Percentiles rank a stretch among this genome's conserved stretches.
phyloP scores from a whole-genome alignment of 1,140 invertebrate genomes.

The Laupala kohalensis region DNA sequence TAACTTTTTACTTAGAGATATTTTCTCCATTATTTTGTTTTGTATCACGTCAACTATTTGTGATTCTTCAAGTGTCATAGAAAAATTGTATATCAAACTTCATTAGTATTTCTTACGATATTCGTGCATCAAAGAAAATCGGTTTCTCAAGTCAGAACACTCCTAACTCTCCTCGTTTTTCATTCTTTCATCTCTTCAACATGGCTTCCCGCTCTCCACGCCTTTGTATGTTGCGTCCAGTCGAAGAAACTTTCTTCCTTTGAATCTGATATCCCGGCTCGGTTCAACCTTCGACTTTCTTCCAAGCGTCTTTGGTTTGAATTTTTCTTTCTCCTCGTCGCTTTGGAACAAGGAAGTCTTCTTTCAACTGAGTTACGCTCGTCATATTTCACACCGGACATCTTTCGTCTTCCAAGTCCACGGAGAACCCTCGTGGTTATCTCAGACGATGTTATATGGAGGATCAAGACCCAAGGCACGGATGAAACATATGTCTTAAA shows the following conservation, averaged over 20 bases:
- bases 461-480: no score
- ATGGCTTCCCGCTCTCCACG: neutral
- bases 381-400: neutral
- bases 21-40: no score
- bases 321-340: neutral
- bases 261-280: neutral
- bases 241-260: neutral
- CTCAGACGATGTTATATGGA: no score
- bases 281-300: neutral
- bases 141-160: no score
- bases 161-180: neutral
- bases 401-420: neutral
- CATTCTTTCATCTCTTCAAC: neutral
- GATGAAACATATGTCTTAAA: no score
- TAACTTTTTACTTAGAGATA: no score
- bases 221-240: neutral
- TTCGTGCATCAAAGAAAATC: no score
- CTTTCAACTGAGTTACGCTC: neutral
- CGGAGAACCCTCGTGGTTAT: neutral
- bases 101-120: no score
- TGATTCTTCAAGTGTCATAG: no score
- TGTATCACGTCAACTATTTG: no score
- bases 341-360: neutral
- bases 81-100: no score
- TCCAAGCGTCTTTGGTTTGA: neutral